These are phyloP conservation scores for Scaeva pyrastri DNA, from an alignment of 2,888 invertebrate genomes.

Conservation along the genomic window DNA sequence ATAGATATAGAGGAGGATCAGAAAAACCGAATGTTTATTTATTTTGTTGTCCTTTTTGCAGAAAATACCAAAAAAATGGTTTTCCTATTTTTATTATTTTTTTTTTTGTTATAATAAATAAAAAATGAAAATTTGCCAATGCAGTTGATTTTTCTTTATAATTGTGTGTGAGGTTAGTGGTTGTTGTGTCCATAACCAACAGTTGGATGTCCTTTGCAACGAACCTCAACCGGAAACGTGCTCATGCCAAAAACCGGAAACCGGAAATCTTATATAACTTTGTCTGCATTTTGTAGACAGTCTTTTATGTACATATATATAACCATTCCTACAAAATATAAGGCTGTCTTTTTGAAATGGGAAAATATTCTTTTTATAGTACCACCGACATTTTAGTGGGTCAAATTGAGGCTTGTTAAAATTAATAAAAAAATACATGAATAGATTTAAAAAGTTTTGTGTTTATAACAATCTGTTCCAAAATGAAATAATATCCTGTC, in stretches of 20 bases:
- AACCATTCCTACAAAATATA: too few species aligned
- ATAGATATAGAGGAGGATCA: too few species aligned
- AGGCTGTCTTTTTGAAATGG: neutral
- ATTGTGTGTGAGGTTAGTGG: slow-evolving; percentile 26
- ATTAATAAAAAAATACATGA: neutral
- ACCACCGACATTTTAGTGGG: slow-evolving; percentile 6
- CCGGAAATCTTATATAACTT: slow-evolving; percentile 53
- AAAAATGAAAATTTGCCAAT: slow-evolving; percentile 15
- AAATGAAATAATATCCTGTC: neutral
- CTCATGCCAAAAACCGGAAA: slow-evolving; percentile 51
- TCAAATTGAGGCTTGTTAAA: slow-evolving; percentile 44
- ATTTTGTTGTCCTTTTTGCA: neutral
- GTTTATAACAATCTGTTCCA: neutral
- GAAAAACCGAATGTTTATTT: slow-evolving; percentile 22
- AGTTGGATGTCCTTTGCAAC: slow-evolving; percentile 17
- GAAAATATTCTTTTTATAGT: neutral
- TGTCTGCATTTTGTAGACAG: slow-evolving; percentile 14
- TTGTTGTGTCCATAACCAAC: neutral
- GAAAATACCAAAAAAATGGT: slow-evolving; percentile 3
- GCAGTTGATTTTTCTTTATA: slow-evolving; percentile 12
- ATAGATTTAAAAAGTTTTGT: neutral
- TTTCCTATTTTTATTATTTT: slow-evolving; percentile 1
- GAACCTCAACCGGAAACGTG: slow-evolving; percentile 47
- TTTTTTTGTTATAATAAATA: too few species aligned
- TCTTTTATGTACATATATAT: neutral